Evolutionary conservation across 2,113 vertebrate genomes (phyloP), one percentile per base, ranked within the genome.

Genomic region (Pomatorhinus ruficollis): DNA sequence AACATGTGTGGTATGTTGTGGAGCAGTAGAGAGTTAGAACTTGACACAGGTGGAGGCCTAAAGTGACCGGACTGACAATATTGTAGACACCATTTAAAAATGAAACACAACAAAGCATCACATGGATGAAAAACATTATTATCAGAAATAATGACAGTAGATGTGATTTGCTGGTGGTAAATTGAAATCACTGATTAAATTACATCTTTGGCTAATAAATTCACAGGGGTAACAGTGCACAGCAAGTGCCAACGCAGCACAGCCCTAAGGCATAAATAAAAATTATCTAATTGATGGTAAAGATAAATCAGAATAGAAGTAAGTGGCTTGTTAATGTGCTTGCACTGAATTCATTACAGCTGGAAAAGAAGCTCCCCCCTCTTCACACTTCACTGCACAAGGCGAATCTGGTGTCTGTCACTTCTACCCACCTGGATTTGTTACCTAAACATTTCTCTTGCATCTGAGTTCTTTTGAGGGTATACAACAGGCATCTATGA

Each of bases 181-280:
- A 98, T 96, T 98, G 96, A 97, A 98, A 97, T 97, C 84, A 83
- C 96, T 97, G 97, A 98, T 98, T 97, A 96, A 97, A 98, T 98
- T 98, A 97, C 40, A 78, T 94, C 93, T 95, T 93, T 96, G 72
- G 80, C 92, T 97, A 97, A 98, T 97, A 98, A 97, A 97, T 98
- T 97, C 77, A 93, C 85, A 87, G 78, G 81, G 76, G 89, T 86
- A 97, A 61, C 59, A 95, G 93, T 97, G 81, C 97, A 95, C 83
- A 95, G 95, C 87, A 94, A 94, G 76, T 91, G 85, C 93, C 91
- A 98, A 90, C 68, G 91, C 92, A 95, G 93, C 69, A 80, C 80
- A 95, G 91, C 84, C 97, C 49, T 83, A 33, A 94, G 96, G 97
- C 94, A 89, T 97, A 98, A 97, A 96, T 97, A 97, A 96, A 97